These are phyloP conservation scores for Herminia tarsipennalis DNA, from an alignment of 2,888 invertebrate genomes.

Conservation along the genomic window DNA sequence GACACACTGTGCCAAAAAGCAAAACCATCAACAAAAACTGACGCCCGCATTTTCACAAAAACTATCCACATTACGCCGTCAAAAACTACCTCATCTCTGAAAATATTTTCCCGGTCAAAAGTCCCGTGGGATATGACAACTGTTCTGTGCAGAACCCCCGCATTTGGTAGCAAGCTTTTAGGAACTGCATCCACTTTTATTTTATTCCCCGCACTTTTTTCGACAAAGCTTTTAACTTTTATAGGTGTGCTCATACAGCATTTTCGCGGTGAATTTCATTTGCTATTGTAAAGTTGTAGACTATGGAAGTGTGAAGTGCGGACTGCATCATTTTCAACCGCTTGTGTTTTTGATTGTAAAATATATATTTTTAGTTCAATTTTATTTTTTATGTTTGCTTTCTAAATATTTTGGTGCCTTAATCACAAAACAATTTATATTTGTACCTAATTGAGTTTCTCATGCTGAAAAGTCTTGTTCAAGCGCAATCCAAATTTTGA, in stretches of 20 bases:
- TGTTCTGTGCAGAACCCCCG: conserved; percentile 57
- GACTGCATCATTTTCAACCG: too few species aligned
- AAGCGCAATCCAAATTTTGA: too few species aligned
- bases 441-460: too few species aligned
- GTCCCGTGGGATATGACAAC: conserved; percentile 71
- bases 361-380: too few species aligned
- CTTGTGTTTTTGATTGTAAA: too few species aligned
- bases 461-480: too few species aligned
- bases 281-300: conserved; percentile 3
- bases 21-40: conserved; percentile 17
- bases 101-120: conserved; percentile 65
- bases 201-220: conserved; percentile 71
- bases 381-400: too few species aligned
- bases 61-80: conserved; percentile 13
- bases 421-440: too few species aligned
- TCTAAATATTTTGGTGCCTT: too few species aligned
- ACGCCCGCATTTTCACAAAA: conserved; percentile 24
- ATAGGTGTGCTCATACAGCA: conserved; percentile 68
- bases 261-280: conserved; percentile 65
- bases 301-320: background rate
- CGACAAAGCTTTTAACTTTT: conserved; percentile 81
- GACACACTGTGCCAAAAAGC: conserved; percentile 10
- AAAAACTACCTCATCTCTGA: conserved; percentile 48
- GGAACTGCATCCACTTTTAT: conserved; percentile 68
- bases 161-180: conserved; percentile 68